A percentile compares a stretch with the other conserved stretches of the same genome.
phyloP scores from a whole-genome alignment of 2,888 invertebrate species.

The Cheiracanthium punctorium region DNA sequence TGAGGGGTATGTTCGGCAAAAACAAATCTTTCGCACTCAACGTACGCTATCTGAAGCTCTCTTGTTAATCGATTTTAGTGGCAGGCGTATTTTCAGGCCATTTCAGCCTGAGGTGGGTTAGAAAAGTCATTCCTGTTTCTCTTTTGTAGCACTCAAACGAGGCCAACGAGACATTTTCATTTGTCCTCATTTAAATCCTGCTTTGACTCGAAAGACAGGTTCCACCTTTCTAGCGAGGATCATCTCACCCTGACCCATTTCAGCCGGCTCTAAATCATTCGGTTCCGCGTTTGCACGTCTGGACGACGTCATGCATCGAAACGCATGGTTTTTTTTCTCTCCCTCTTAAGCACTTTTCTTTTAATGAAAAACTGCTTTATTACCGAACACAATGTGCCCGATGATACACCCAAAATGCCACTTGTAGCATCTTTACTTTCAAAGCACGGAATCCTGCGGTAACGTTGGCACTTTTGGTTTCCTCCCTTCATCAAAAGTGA shows the following conservation, averaged over 20 bases:
- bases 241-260: conserved; percentile 68
- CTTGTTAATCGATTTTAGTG: conserved; percentile 23
- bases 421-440: too few species aligned
- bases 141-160: conserved; percentile 51
- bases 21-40: not conserved
- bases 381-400: not conserved
- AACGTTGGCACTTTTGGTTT: too few species aligned
- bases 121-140: conserved; percentile 53
- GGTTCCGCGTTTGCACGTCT: conserved; percentile 39
- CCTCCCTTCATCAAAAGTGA: not conserved
- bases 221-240: conserved; percentile 51
- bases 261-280: conserved; percentile 16
- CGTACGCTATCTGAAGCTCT: not conserved
- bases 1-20: not conserved
- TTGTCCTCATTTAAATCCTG: conserved; percentile 62
- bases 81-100: conserved; percentile 51
- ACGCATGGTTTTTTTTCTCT: not conserved
- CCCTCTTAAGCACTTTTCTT: not conserved
- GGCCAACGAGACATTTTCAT: conserved; percentile 57
- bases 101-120: conserved; percentile 45
- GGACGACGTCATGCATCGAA: conserved; percentile 28
- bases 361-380: not conserved
- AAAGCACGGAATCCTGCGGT: not conserved
- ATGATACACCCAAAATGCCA: not conserved
- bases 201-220: conserved; percentile 65